These are phyloP conservation scores for Alsophila aescularia DNA, from an alignment of 2,888 invertebrate species.

Conservation along the genomic window DNA sequence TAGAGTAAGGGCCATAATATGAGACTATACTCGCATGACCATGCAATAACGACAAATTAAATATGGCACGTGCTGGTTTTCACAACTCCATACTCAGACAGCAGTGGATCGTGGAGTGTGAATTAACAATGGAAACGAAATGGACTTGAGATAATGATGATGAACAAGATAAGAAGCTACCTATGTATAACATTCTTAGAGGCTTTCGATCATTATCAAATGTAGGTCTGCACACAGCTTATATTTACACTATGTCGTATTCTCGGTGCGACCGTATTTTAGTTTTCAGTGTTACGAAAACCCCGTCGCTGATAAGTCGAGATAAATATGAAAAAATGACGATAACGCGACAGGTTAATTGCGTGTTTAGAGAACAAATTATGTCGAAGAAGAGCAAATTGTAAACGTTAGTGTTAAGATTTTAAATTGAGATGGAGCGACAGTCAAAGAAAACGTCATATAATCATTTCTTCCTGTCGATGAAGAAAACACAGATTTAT, in stretches of 20 bases:
- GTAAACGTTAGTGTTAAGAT: neutral
- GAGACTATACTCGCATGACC: too few relatives aligned
- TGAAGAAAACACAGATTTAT: too few relatives aligned
- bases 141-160: too few relatives aligned
- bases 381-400: slow-evolving; percentile 1
- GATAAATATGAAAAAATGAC: slow-evolving; percentile 36
- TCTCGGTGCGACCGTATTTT: slow-evolving; percentile 44
- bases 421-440: neutral
- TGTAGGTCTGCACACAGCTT: slow-evolving; percentile 7
- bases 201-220: neutral
- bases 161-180: too few relatives aligned
- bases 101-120: too few relatives aligned
- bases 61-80: too few relatives aligned
- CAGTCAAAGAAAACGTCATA: neutral
- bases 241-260: slow-evolving; percentile 21
- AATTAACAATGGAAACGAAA: too few relatives aligned
- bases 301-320: slow-evolving; percentile 33
- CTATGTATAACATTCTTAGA: too few relatives aligned
- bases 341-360: slow-evolving; percentile 37
- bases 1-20: too few relatives aligned
- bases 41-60: too few relatives aligned
- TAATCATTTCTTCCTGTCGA: too few relatives aligned
- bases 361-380: slow-evolving; percentile 23
- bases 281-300: slow-evolving; percentile 44
- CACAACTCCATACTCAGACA: too few relatives aligned